These are phyloP conservation scores for Rhipidura dahli DNA, from an alignment of 2,113 vertebrate genomes.

Conservation along the genomic window DNA sequence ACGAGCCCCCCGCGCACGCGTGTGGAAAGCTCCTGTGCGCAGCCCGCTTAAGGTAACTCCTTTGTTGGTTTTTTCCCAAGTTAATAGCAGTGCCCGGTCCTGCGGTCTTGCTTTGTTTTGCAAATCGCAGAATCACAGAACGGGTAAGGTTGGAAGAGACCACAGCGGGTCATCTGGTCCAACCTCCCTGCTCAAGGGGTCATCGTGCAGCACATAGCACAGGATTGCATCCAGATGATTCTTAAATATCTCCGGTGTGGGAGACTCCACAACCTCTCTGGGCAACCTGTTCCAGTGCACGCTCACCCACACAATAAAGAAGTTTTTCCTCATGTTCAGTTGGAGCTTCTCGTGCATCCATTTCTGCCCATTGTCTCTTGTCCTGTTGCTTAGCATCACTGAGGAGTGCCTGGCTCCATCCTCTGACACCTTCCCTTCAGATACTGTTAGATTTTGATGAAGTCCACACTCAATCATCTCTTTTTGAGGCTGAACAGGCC, in stretches of 20 bases:
- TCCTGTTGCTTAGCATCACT: neutral
- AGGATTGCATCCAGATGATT: neutral
- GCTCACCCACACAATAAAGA: neutral
- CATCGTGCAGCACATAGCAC: neutral
- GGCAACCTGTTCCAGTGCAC: neutral
- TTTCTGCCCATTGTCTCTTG: neutral
- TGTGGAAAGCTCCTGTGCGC: accelerated
- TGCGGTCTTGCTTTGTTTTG: neutral
- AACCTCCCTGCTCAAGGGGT: neutral
- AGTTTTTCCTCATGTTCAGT: neutral
- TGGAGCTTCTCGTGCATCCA: neutral
- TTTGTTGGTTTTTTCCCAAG: accelerated
- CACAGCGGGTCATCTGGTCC: neutral
- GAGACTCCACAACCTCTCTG: neutral
- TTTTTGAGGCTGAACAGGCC: neutral
- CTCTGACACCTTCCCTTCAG: neutral
- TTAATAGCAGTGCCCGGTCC: accelerated
- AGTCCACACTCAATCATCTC: neutral
- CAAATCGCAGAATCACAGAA: neutral
- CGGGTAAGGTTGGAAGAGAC: neutral
- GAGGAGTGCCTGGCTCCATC: neutral
- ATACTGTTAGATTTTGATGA: too few species aligned
- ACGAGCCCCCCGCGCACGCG: neutral
- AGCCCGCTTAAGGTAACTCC: accelerated
- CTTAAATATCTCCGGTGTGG: neutral